phyloP scores from a whole-genome alignment of 2,797 vertebrate genomes.

The Pseudomugil tenellus region DNA sequence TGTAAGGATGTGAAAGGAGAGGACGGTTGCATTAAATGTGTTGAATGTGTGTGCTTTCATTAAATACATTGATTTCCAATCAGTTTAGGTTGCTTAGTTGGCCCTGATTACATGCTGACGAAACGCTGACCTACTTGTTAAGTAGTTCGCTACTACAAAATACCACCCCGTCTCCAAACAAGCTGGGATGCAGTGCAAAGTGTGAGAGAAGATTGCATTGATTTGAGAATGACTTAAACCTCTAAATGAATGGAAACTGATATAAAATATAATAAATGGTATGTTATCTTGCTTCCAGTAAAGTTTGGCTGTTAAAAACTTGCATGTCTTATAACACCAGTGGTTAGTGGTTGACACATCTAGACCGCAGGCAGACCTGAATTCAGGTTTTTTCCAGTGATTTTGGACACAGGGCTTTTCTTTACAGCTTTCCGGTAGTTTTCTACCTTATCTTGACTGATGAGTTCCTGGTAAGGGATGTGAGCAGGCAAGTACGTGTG shows the following conservation, averaged over 20 bases:
- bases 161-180: not conserved
- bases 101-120: constrained; percentile 9
- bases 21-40: not conserved
- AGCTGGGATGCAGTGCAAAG: not conserved
- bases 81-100: constrained; percentile 5
- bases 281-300: not conserved
- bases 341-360: not conserved
- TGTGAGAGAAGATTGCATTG: not conserved
- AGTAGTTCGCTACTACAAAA: not conserved
- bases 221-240: not conserved
- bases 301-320: not conserved
- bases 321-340: no score
- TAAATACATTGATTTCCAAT: constrained; percentile 27
- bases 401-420: not conserved
- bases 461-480: constrained; percentile 92
- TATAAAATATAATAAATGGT: not conserved
- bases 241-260: not conserved
- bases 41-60: constrained; percentile 1
- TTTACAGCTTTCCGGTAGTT: constrained; percentile 14
- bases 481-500: constrained; percentile 92
- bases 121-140: constrained; percentile 4
- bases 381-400: not conserved
- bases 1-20: not conserved
- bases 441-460: constrained; percentile 91
- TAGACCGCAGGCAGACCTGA: not conserved